These are phyloP conservation scores for Conus betulinus DNA, from an alignment of 1,140 invertebrate species.

Conservation along the genomic window DNA sequence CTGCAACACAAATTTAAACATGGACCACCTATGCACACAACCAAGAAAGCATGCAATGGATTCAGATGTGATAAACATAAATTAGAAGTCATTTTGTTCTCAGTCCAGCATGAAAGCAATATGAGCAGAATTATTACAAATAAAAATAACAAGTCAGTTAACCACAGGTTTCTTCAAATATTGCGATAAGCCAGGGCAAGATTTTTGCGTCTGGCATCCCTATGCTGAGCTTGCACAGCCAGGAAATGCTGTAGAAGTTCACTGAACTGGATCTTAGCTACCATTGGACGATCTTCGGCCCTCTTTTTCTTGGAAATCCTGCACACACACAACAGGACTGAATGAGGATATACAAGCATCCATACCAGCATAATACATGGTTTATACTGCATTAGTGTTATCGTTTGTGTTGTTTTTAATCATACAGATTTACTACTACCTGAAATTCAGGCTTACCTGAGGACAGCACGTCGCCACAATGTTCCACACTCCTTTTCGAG, in stretches of 20 bases:
- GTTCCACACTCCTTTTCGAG: no score
- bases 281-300: slow-evolving; percentile 47
- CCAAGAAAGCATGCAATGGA: no score
- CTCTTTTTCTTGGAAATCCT: slow-evolving; percentile 34
- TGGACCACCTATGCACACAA: no score
- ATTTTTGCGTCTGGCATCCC: slow-evolving; percentile 71
- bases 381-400: background rate
- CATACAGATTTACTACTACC: no score
- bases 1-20: no score
- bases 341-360: background rate
- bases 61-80: no score
- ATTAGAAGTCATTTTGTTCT: no score
- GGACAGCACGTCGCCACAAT: no score
- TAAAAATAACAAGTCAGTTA: no score
- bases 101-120: no score
- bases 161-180: background rate
- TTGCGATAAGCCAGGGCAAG: slow-evolving; percentile 42
- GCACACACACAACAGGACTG: background rate
- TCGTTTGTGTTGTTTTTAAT: background rate
- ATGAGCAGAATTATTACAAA: no score
- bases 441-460: background rate
- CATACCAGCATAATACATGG: no score
- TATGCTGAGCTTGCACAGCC: slow-evolving; percentile 81
- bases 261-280: slow-evolving; percentile 79
- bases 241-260: slow-evolving; percentile 82